Base-by-base conservation (phyloP, 2,888 invertebrate genomes). In the Corbicula japonica region DNA sequence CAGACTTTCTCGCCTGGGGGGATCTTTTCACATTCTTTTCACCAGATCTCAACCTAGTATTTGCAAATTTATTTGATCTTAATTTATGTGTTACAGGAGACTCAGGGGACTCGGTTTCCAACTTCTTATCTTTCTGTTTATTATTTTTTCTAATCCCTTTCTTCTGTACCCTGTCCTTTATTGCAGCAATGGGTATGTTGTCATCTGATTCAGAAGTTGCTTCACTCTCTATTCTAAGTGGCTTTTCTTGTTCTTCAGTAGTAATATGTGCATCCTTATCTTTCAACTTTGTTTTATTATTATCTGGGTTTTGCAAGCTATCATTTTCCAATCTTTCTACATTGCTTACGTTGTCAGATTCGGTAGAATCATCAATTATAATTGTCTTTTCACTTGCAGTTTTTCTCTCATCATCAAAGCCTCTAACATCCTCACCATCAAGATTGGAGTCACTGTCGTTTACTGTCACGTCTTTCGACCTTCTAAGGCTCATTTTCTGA, bases 401-500 rank as follows among this genome's bases (percentile, higher is more conserved):
- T 18, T 48, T 8, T 48, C 4, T 48, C 8, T 52, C 28, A 34
- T 34, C 34, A 32, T 30, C 4, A 41, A 18, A 21, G 38, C 26
- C 23, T 41, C 26, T 26, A 60, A 6, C 6, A 58, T 58, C 23
- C 35, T 56, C 32, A 68, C 28, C 23, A 54, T 54, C 28, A 26
- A 52, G 41, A 23, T 48, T 76, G 18, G 65, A 71, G 58, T 63
- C 79, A 52, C 66, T 63, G 26, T 77, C 74, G 46, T 76, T 81
- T 4, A 68, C 62, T 18, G 72, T n/a, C 4, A 65, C 54, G 18
- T 80, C 77, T 48, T 80, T 80, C 8, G 58, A 65, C 23, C 71
- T 35, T 23, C 58, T 41, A 12, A 69, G 46, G 0, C 83, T 83
- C 62, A 86, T 81, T 66, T 75, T 85, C 46, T 84, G 84, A 26